Conservation (phyloP, 1,140 invertebrate genomes). For the Drosophila parvula region DNA sequence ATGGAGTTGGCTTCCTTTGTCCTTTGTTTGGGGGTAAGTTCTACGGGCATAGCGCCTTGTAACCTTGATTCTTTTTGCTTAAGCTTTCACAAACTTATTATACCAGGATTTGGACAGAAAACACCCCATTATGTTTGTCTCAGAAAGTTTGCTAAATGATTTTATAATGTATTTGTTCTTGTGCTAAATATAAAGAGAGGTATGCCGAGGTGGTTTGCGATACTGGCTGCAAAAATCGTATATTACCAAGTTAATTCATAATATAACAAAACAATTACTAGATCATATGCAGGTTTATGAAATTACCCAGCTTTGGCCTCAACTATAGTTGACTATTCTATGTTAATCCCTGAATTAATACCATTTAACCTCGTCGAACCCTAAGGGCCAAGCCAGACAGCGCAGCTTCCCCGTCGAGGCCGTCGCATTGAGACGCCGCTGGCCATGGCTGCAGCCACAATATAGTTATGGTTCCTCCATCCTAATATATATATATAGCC, state of each 20-base stretch:
- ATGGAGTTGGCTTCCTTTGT: conserved; percentile 38
- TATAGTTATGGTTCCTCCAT: conserved; percentile 14
- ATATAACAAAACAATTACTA: not conserved
- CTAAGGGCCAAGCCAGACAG: not conserved
- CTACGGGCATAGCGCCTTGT: conserved; percentile 13
- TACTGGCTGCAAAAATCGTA: not conserved
- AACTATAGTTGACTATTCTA: no score
- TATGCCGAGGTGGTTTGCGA: not conserved
- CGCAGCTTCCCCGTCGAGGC: conserved; percentile 21
- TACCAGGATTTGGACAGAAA: conserved; percentile 1
- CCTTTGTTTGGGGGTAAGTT: conserved; percentile 27
- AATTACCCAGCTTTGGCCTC: not conserved
- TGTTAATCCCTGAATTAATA: not conserved
- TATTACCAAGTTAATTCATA: not conserved
- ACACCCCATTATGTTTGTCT: not conserved
- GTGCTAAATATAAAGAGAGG: no score
- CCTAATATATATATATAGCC: conserved; percentile 17
- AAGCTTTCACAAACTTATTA: conserved; percentile 3
- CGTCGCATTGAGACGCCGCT: conserved; percentile 27
- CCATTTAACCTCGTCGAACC: not conserved
- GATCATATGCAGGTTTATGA: no score
- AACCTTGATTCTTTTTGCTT: conserved; percentile 42
- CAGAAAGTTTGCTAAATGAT: not conserved
- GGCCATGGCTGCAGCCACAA: conserved; percentile 14
- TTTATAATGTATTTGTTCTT: not conserved